Conservation (phyloP, 1,140 invertebrate species). For the Caenorhabditis latens region DNA sequence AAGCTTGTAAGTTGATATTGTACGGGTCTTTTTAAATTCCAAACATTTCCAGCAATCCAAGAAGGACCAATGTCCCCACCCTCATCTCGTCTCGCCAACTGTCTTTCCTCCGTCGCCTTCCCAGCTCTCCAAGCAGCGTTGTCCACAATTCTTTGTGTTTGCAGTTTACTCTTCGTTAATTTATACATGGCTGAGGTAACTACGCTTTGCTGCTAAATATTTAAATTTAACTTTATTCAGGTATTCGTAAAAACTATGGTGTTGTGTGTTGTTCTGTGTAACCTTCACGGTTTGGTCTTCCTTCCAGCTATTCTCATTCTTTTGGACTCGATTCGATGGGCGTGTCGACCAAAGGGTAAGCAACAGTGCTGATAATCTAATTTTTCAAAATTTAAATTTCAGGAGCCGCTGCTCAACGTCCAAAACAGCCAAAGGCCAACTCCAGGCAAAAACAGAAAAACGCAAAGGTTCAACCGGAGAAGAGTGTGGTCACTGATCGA, state of each 20-base stretch:
- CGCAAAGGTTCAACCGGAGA: constrained; percentile 31
- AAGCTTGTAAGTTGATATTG: constrained; percentile 63
- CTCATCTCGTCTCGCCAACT: constrained; percentile 73
- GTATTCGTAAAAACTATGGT: constrained; percentile 76
- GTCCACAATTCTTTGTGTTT: constrained; percentile 75
- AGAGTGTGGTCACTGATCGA: constrained; percentile 60
- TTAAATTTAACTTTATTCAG: neutral
- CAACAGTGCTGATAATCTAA: neutral
- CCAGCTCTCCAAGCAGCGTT: constrained; percentile 75
- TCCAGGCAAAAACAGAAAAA: constrained; percentile 30
- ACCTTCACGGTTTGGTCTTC: constrained; percentile 75
- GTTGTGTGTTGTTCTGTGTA: constrained; percentile 74
- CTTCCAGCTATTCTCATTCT: constrained; percentile 76
- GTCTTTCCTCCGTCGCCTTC: constrained; percentile 76
- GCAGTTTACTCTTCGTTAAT: constrained; percentile 72
- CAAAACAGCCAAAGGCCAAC: constrained; percentile 13
- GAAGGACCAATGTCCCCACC: constrained; percentile 68
- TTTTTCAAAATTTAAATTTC: neutral
- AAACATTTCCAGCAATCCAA: constrained; percentile 59
- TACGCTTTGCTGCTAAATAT: too few species aligned
- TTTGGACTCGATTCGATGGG: constrained; percentile 64
- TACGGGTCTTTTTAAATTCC: neutral
- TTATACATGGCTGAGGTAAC: constrained; percentile 73
- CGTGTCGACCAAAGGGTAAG: constrained; percentile 58
- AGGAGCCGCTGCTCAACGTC: constrained; percentile 42